Percentiles rank a stretch among this genome's conserved stretches.
Conservation (phyloP, 2,888 invertebrate species). For the Meteorus colon region DNA sequence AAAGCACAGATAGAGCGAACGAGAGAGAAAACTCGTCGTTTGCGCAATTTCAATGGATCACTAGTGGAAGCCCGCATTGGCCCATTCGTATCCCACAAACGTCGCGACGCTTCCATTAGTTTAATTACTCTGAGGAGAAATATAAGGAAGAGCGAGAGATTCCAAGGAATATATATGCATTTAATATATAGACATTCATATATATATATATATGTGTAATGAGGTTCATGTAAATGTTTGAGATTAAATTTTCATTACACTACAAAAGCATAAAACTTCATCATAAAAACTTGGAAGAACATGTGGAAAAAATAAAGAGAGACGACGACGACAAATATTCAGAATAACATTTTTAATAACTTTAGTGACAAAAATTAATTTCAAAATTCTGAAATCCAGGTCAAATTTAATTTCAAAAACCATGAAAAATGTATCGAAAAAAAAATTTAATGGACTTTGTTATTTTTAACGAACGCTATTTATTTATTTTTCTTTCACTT, state of each 20-base stretch:
- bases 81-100: conserved; percentile 42
- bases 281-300: background rate
- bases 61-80: conserved; percentile 38
- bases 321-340: too few species aligned
- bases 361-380: too few species aligned
- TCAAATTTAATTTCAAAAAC: background rate
- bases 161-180: conserved; percentile 10
- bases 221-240: conserved; percentile 7
- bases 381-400: too few species aligned
- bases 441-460: background rate
- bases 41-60: conserved; percentile 39
- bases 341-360: too few species aligned
- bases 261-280: background rate
- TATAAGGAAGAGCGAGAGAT: conserved; percentile 24
- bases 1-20: background rate
- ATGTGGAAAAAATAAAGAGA: too few species aligned
- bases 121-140: conserved; percentile 59
- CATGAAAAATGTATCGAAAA: background rate
- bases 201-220: background rate
- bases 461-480: background rate
- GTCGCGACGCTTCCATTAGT: conserved; percentile 63
- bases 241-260: conserved; percentile 15
- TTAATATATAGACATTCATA: background rate
- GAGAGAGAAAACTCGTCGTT: conserved; percentile 20
- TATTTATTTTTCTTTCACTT: background rate